Percentiles rank a stretch among this genome's conserved stretches.
These are phyloP conservation scores for Parnassius glacialis DNA, from an alignment of 2,888 invertebrate genomes.

Conservation along the genomic window DNA sequence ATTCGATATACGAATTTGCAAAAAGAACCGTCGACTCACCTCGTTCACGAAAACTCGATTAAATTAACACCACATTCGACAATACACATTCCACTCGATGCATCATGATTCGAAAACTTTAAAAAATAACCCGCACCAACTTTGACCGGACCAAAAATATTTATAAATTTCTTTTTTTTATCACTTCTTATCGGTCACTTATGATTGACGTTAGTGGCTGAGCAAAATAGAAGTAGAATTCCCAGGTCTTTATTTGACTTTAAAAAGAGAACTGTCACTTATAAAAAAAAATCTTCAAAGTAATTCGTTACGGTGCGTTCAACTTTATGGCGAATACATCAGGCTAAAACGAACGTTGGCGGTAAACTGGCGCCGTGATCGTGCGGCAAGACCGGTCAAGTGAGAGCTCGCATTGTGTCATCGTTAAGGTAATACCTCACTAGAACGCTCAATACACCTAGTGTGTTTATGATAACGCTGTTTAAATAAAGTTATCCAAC, in stretches of 20 bases:
- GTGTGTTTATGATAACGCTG: background rate
- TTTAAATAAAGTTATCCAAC: too few species aligned
- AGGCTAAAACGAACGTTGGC: constrained; percentile 52
- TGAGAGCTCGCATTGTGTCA: constrained; percentile 63
- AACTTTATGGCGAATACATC: constrained; percentile 49
- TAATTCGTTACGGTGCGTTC: constrained; percentile 45
- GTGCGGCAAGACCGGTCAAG: constrained; percentile 54
- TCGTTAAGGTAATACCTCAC: constrained; percentile 36
- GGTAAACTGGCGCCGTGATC: constrained; percentile 30
- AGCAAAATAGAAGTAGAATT: background rate
- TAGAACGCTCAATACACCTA: constrained; percentile 11
- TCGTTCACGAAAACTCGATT: constrained; percentile 64
- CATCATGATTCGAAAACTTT: constrained; percentile 59
- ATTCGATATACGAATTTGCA: constrained; percentile 32
- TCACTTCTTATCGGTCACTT: constrained; percentile 46
- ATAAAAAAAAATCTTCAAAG: constrained; percentile 29
- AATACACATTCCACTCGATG: constrained; percentile 51
- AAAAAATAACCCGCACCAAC: constrained; percentile 35
- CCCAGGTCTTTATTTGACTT: background rate
- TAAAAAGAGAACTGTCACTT: constrained; percentile 27
- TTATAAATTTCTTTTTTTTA: constrained; percentile 55
- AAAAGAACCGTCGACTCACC: constrained; percentile 56
- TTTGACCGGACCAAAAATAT: constrained; percentile 40
- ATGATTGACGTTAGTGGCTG: constrained; percentile 11
- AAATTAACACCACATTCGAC: constrained; percentile 50